A percentile compares a stretch with the other conserved stretches of the same genome.
phyloP scores from a whole-genome alignment of 1,140 invertebrate genomes.

The Leguminivora glycinivorella region DNA sequence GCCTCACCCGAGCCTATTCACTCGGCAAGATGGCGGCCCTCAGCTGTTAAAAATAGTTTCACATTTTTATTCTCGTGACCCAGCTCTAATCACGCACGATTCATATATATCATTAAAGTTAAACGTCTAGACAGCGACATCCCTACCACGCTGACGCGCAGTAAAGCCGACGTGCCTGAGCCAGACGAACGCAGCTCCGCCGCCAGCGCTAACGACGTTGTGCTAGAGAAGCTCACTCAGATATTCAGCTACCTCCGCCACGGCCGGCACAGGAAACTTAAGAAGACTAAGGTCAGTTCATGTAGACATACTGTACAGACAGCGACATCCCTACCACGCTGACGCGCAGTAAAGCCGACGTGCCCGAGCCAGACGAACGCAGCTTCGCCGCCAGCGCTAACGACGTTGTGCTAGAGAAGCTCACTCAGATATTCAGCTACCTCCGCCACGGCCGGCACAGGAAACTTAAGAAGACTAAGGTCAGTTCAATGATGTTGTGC shows the following conservation, averaged over 20 bases:
- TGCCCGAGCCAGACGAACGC: constrained; percentile 83
- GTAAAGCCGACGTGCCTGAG: constrained; percentile 95
- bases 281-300: constrained; percentile 82
- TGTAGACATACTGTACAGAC: too few relatives aligned
- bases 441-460: constrained; percentile 91
- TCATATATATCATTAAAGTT: too few relatives aligned
- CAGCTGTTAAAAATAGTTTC: too few relatives aligned
- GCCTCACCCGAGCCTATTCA: too few relatives aligned
- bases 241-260: constrained; percentile 96
- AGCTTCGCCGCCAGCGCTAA: constrained; percentile 94
- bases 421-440: constrained; percentile 98
- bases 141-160: constrained; percentile 96
- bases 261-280: constrained; percentile 89
- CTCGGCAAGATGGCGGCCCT: too few relatives aligned
- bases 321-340: constrained; percentile 97
- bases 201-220: constrained; percentile 96
- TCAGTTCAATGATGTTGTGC: constrained; percentile 50
- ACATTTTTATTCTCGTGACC: too few relatives aligned
- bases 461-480: constrained; percentile 88
- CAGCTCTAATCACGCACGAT: too few relatives aligned
- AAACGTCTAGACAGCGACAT: constrained; percentile 96
- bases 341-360: constrained; percentile 96
- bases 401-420: constrained; percentile 97
- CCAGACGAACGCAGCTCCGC: constrained; percentile 82
- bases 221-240: constrained; percentile 98